phyloP scores from a whole-genome alignment of 2,797 vertebrate species.

The Enteromius viviparus region DNA sequence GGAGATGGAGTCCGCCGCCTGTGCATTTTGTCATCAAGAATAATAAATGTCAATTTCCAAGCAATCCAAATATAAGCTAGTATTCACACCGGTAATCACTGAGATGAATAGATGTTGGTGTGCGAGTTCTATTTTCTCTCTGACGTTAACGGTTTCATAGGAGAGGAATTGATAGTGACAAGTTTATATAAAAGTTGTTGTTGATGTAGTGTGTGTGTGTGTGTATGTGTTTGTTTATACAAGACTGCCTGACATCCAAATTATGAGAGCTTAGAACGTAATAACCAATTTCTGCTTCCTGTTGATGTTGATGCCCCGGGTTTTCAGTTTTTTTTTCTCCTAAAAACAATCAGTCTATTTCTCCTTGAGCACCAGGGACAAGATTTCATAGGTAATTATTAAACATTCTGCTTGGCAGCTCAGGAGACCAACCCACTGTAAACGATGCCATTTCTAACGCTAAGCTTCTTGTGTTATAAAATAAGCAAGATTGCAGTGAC shows the following conservation, averaged over 20 bases:
- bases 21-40: constrained; percentile 43
- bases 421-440: constrained; percentile 13
- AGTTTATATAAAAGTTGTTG: constrained; percentile 29
- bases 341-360: constrained; percentile 34
- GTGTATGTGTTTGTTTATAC: constrained; percentile 24
- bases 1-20: constrained; percentile 16
- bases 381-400: constrained; percentile 46
- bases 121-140: constrained; percentile 17
- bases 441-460: constrained; percentile 14
- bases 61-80: constrained; percentile 33
- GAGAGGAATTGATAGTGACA: constrained; percentile 28
- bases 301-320: constrained; percentile 34
- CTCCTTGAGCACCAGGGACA: constrained; percentile 27
- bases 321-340: background rate
- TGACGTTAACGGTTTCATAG: constrained; percentile 16
- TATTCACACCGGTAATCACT: constrained; percentile 3
- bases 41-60: constrained; percentile 51
- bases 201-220: constrained; percentile 4
- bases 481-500: constrained; percentile 7
- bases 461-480: constrained; percentile 17
- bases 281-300: constrained; percentile 40
- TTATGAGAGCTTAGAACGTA: constrained; percentile 19
- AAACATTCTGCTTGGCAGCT: constrained; percentile 33
- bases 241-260: constrained; percentile 24
- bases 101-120: constrained; percentile 35